Evolutionary conservation across 2,113 vertebrate genomes (phyloP).

Genomic region (Rhinolophus sinicus): DNA sequence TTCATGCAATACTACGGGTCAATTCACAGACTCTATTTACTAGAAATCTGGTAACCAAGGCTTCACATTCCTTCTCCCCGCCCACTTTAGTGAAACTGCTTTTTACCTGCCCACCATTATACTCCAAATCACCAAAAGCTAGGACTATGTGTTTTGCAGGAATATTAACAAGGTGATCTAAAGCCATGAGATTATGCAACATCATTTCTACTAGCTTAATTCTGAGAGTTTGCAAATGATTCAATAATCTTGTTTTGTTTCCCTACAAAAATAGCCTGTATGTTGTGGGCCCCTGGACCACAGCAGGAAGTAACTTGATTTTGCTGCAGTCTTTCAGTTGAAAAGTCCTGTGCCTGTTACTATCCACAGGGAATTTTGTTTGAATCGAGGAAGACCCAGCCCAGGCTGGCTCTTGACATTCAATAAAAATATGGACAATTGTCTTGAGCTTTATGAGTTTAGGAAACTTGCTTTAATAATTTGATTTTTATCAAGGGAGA

Average conservation of each 20-base stretch:
- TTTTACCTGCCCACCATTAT: neutral
- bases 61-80: neutral
- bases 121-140: neutral
- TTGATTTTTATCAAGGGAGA: constrained; percentile 51
- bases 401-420: neutral
- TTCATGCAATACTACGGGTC: neutral
- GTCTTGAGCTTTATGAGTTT: constrained; percentile 45
- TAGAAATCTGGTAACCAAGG: neutral
- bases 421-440: constrained; percentile 32
- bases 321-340: neutral
- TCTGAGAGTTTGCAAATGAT: neutral
- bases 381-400: neutral
- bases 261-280: neutral
- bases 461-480: constrained; percentile 53
- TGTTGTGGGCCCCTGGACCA: neutral
- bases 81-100: neutral
- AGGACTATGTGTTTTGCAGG: neutral
- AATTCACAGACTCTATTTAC: neutral
- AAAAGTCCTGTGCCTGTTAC: neutral
- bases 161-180: neutral
- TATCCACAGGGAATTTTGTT: neutral
- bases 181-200: neutral
- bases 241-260: neutral
- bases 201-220: neutral
- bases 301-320: neutral